Evolutionary conservation across 35 echinoderm and acorn worm genomes (phyloP), one percentile per base, ranked within the genome.

Genomic region (Holothuria glaberrima): DNA sequence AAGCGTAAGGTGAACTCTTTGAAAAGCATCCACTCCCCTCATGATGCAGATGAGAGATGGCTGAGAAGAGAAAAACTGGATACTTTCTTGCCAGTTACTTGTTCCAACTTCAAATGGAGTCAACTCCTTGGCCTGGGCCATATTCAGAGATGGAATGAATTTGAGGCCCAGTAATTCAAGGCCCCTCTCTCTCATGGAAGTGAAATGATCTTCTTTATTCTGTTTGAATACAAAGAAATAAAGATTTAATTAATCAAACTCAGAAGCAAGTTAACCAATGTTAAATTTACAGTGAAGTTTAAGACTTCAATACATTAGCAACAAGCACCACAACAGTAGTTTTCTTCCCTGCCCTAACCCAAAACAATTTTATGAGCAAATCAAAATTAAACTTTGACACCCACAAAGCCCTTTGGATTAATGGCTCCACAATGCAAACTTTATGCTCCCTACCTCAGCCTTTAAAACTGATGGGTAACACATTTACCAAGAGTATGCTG

Each of bases 101-200:
- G 90, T 94, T 32, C 97, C 97, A 22, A 99, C 93, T 75, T 99
- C 97, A 79, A 89, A 99, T 38, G 97, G 97, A 16, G 97, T 99
- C 6, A 99, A 62, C 65, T 99, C 97, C 71, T 95, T 99, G 35
- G 97, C 88, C 68, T 99, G 97, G 35, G 88, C 52, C 4, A 93
- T 83, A 29, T 82, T 95, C 3, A 99, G 84, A 30, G 75, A 83
- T 18, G 97, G 93, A 17, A 99, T 88, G 68, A 91, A 93, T 75
- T 99, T 99, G 50, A 99, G 84, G 32, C 97, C 97, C 14, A 99
- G 93, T 26, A 99, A 70, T 59, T 99, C 97, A 9, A 99, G 64
- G 25, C 96, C 93, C 58, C 91, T 66, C 21, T 46, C 81, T 21
- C 66, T 75, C 13, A 82, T 58, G 28, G 41, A 58, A 22, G 50